phyloP scores from a whole-genome alignment of 2,888 invertebrate genomes.

The Galeruca laticollis region DNA sequence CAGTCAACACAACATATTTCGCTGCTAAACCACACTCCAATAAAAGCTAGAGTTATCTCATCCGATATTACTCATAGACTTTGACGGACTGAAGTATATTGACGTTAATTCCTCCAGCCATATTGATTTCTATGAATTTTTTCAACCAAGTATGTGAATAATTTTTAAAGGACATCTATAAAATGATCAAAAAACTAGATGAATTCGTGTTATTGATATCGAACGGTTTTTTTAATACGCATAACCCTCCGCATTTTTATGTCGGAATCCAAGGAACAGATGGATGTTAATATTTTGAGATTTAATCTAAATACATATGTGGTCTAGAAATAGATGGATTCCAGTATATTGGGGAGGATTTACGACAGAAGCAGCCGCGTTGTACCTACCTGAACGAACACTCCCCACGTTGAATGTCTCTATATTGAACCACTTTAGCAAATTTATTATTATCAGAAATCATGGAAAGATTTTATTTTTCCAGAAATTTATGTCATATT shows the following conservation, averaged over 20 bases:
- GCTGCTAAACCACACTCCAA: no score
- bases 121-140: no score
- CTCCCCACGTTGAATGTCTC: constrained; percentile 61
- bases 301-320: constrained; percentile 51
- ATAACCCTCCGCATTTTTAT: constrained; percentile 30
- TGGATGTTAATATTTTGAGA: constrained; percentile 42
- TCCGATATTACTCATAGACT: no score
- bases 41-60: no score
- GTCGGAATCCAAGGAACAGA: constrained; percentile 31
- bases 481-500: constrained; percentile 63
- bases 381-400: constrained; percentile 56
- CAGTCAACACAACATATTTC: no score
- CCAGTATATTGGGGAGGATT: constrained; percentile 53
- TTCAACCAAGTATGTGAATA: no score
- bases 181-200: not conserved
- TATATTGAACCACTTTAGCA: constrained; percentile 62
- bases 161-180: not conserved
- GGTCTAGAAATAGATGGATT: constrained; percentile 53
- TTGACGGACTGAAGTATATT: no score
- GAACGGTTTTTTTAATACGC: constrained; percentile 21
- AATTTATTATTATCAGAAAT: constrained; percentile 66
- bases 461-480: constrained; percentile 65
- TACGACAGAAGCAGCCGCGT: constrained; percentile 56
- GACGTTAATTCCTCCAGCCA: no score
- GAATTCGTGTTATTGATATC: not conserved